Percentiles rank a stretch among this genome's conserved stretches.
These are phyloP conservation scores for Steinernema hermaphroditum DNA, from an alignment of 2,888 invertebrate genomes.

Conservation along the genomic window DNA sequence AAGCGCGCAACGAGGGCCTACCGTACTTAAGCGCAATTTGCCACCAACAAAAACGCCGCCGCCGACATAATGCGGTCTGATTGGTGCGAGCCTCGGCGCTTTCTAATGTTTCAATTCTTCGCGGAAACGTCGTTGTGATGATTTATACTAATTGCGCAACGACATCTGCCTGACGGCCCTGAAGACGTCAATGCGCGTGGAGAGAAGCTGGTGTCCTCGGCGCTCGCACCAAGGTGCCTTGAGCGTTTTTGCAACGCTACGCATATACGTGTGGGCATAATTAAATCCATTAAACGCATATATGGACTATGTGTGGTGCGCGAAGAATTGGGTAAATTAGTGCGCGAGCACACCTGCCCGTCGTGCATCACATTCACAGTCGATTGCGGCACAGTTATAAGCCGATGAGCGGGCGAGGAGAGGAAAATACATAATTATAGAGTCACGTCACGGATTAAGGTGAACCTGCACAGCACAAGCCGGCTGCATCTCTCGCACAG, in stretches of 20 bases:
- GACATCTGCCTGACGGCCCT: conserved; percentile 24
- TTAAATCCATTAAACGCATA: conserved; percentile 25
- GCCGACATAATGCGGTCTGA: background rate
- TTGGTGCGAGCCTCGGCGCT: background rate
- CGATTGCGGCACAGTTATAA: conserved; percentile 26
- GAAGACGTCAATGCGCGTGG: background rate
- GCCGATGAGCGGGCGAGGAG: conserved; percentile 13
- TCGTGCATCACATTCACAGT: conserved; percentile 10
- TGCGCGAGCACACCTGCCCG: conserved; percentile 9
- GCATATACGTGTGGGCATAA: conserved; percentile 23
- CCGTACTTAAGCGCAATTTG: background rate
- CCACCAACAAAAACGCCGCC: background rate
- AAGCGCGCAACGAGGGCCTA: too few species aligned
- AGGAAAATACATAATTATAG: conserved; percentile 19
- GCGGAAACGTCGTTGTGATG: background rate
- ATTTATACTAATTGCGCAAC: conserved; percentile 21
- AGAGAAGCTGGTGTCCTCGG: background rate
- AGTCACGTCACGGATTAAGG: conserved; percentile 24
- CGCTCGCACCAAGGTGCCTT: background rate
- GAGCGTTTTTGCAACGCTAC: background rate
- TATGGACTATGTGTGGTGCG: conserved; percentile 5
- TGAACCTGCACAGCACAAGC: conserved; percentile 2
- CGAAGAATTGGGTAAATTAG: conserved; percentile 20
- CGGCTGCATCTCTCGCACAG: background rate
- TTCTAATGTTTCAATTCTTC: conserved; percentile 21